Conservation (phyloP, 2,888 invertebrate species). For the Diarsia mendica region DNA sequence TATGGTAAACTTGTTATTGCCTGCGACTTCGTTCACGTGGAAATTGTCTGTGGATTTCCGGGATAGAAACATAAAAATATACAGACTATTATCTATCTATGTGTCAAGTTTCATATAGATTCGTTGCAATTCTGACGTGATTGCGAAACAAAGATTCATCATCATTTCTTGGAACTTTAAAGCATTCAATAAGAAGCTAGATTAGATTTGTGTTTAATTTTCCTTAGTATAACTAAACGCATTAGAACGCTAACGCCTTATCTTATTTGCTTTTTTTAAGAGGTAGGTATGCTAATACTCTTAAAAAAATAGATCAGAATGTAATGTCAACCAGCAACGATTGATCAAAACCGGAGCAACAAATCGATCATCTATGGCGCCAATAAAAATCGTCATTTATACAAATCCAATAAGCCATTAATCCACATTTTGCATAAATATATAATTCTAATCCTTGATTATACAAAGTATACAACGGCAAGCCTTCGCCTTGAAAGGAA, state of each 20-base stretch:
- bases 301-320: not conserved
- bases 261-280: not conserved
- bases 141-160: no score
- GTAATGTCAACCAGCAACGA: not conserved
- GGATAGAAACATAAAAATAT: no score
- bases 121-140: no score
- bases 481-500: constrained; percentile 45
- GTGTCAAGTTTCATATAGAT: no score
- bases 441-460: constrained; percentile 29
- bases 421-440: constrained; percentile 38
- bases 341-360: not conserved
- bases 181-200: no score
- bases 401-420: constrained; percentile 28
- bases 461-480: constrained; percentile 26
- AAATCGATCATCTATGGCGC: not conserved
- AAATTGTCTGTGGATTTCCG: no score
- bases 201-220: not conserved
- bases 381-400: constrained; percentile 7
- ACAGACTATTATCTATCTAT: no score
- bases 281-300: not conserved
- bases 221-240: not conserved
- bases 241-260: not conserved
- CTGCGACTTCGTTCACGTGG: not conserved
- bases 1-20: not conserved
- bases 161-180: no score